Percentiles rank a stretch among this genome's conserved stretches.
Evolutionary conservation across 2,113 vertebrate species (phyloP).

Genomic region (Numenius arquata): DNA sequence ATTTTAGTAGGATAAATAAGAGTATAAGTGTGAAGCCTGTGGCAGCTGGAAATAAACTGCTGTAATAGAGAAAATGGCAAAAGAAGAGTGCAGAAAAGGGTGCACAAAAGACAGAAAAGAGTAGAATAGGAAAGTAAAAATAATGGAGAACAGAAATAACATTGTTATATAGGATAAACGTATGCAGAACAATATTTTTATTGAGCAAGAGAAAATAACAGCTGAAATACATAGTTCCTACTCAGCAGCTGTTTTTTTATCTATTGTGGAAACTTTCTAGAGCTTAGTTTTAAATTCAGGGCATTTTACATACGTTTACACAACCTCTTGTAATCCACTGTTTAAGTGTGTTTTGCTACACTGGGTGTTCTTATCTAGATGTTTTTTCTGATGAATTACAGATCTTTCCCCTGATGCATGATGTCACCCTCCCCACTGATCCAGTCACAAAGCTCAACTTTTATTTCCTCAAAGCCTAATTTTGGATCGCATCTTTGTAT

Average conservation of each 20-base stretch:
- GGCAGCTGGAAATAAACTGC: not conserved
- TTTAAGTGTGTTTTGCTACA: not conserved
- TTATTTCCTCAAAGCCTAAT: not conserved
- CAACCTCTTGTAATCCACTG: not conserved
- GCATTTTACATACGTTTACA: not conserved
- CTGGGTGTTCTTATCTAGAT: accelerated
- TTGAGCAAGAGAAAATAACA: not conserved
- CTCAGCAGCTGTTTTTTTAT: not conserved
- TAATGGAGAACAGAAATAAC: not conserved
- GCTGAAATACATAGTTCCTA: not conserved
- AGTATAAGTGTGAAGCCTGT: not conserved
- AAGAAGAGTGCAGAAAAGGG: not conserved
- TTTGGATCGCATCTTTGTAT: not conserved
- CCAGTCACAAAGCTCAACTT: not conserved
- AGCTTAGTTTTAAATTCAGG: not conserved
- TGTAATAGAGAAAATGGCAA: not conserved
- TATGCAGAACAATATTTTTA: not conserved
- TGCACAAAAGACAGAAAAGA: not conserved
- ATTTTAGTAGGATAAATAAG: not conserved
- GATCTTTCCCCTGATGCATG: not conserved
- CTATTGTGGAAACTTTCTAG: not conserved
- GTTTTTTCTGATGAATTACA: not conserved
- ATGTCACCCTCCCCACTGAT: accelerated
- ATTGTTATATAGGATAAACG: not conserved
- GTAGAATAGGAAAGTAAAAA: not conserved